phyloP scores from a whole-genome alignment of 30 jellyfish, hydroid and myxozoan species.

The Catostylus mosaicus region DNA sequence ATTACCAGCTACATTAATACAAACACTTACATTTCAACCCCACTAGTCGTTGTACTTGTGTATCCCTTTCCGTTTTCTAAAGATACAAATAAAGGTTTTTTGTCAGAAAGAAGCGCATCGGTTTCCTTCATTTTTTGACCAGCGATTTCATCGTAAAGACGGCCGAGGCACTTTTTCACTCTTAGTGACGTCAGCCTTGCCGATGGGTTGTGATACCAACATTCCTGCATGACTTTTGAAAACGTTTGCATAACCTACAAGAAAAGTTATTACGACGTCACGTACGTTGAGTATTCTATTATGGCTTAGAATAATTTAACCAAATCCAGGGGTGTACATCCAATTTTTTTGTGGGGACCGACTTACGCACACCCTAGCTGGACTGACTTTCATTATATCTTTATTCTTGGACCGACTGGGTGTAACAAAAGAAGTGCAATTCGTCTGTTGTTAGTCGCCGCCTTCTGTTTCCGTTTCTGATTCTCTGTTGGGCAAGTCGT shows the following conservation, averaged over 20 bases:
- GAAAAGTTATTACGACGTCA: not conserved
- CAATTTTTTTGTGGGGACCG: too few species aligned
- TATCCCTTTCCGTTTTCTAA: slow-evolving; percentile 52
- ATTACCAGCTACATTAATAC: not conserved
- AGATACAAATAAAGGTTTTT: slow-evolving; percentile 44
- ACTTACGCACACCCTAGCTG: too few species aligned
- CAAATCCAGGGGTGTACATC: too few species aligned
- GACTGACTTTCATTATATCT: too few species aligned
- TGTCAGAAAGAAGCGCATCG: slow-evolving; percentile 39
- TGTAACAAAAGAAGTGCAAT: too few species aligned
- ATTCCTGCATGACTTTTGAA: slow-evolving; percentile 88
- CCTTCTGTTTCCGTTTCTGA: too few species aligned
- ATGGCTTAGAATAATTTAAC: too few species aligned
- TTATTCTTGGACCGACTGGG: too few species aligned
- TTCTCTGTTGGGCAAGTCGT: too few species aligned
- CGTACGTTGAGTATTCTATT: too few species aligned
- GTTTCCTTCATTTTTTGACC: slow-evolving; percentile 20
- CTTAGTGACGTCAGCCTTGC: slow-evolving; percentile 91
- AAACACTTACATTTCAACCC: slow-evolving; percentile 22
- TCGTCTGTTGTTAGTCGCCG: too few species aligned
- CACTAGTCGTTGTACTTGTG: slow-evolving; percentile 58
- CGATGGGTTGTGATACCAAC: slow-evolving; percentile 94
- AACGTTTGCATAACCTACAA: slow-evolving; percentile 51
- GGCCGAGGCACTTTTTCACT: slow-evolving; percentile 89
- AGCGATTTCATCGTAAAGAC: slow-evolving; percentile 57